Conservation (phyloP, 2,113 vertebrate genomes). For the Microcebus ravelobensis region DNA sequence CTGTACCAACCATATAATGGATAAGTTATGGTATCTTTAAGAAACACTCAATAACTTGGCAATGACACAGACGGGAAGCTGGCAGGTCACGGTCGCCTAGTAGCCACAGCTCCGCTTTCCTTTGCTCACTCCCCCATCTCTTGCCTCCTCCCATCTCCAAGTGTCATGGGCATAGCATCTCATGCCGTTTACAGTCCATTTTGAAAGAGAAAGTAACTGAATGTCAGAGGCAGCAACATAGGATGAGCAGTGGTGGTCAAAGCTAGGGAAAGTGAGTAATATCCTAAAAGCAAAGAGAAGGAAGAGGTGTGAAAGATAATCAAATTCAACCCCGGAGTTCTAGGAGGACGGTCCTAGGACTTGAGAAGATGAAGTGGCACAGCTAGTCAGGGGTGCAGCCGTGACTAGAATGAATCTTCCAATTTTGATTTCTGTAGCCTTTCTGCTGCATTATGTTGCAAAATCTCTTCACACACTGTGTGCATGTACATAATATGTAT, state of each 20-base stretch:
- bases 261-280: neutral
- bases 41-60: neutral
- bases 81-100: rapidly evolving
- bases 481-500: rapidly evolving
- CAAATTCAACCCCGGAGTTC: neutral
- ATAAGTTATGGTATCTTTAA: neutral
- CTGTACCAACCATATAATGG: neutral
- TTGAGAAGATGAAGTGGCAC: neutral
- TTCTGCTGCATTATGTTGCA: neutral
- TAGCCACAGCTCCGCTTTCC: neutral
- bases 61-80: neutral
- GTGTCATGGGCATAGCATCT: neutral
- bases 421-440: neutral
- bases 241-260: too few relatives aligned
- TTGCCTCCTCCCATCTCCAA: neutral
- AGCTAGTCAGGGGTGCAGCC: neutral
- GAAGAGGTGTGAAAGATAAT: neutral
- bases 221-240: neutral
- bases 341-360: neutral
- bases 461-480: neutral
- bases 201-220: neutral
- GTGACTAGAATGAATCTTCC: neutral
- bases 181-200: neutral
- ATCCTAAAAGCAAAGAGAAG: neutral
- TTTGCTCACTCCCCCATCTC: neutral